Evolutionary conservation across 2,797 vertebrate species (phyloP).

Genomic region (Hydrolagus colliei): DNA sequence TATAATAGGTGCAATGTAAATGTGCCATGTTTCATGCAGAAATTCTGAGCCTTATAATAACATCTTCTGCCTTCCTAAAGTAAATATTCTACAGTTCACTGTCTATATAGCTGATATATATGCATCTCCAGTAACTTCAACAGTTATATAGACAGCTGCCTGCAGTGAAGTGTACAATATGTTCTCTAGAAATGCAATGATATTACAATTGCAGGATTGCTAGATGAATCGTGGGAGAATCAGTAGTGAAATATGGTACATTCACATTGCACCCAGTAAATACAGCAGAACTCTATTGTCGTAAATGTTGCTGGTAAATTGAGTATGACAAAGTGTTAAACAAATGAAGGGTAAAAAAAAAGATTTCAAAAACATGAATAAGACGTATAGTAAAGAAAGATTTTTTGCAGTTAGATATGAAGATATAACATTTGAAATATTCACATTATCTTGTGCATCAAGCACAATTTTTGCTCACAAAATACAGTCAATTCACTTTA

Average conservation of each 20-base stretch:
- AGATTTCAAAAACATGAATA: too few species aligned
- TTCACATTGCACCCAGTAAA: slow-evolving; percentile 23
- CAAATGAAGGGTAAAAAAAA: slow-evolving; percentile 23
- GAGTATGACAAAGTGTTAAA: slow-evolving; percentile 30
- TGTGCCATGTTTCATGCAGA: slow-evolving; percentile 4
- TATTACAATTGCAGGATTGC: slow-evolving; percentile 26
- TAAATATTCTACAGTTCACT: slow-evolving; percentile 30
- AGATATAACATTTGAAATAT: background rate
- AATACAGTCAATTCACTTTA: too few species aligned
- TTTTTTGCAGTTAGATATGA: background rate
- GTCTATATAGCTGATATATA: slow-evolving; percentile 29
- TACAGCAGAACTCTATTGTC: background rate
- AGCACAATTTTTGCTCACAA: background rate
- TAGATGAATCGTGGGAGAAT: slow-evolving; percentile 22
- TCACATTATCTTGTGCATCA: background rate
- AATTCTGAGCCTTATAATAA: slow-evolving; percentile 2
- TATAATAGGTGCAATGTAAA: slow-evolving; percentile 25
- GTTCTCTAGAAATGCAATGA: slow-evolving; percentile 24
- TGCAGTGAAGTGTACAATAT: slow-evolving; percentile 29
- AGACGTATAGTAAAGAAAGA: background rate
- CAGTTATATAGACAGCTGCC: slow-evolving; percentile 23
- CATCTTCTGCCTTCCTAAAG: slow-evolving; percentile 26
- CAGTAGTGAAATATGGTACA: slow-evolving; percentile 25
- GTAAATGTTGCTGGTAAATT: slow-evolving; percentile 28
- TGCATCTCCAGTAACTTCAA: slow-evolving; percentile 5